Evolutionary conservation across 1,140 invertebrate species (phyloP), one percentile per base, ranked within the genome.

Genomic region (Reticulitermes speratus): DNA sequence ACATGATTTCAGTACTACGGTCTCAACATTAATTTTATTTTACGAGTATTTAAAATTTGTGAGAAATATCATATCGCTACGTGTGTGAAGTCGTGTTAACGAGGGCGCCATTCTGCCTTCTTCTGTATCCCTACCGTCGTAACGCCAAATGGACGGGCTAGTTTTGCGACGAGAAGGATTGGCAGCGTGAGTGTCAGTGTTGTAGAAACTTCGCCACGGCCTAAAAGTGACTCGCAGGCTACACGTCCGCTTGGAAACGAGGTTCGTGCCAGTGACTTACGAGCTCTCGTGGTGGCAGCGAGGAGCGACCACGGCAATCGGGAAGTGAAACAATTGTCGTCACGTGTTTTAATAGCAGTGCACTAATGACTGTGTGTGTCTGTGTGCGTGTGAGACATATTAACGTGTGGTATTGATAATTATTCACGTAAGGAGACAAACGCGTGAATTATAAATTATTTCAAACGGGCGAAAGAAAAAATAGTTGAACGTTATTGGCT

Each of bases 171-270:
- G n/a, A 30, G 59, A 65, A 65, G 19, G 65, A 75, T 30, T 75
- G 65, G n/a, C 65, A 75, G n/a, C n/a, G 65, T 9, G 25, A 75
- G 59, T 23, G 59, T 65, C 45, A 48, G 52, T 55, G 52, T 30
- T 75, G 65, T 75, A 30, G 65, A 30, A 30, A 75, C n/a, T 75
- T 75, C 65, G 65, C 65, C 7, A 75, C 65, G 65, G 14, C 65
- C n/a, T 75, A 75, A 65, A 75, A 75, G 65, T 75, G 65, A 75
- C 65, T 75, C 25, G n/a, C 65, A 75, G n/a, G 65, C 65, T 75
- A 75, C 14, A 75, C 1, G 65, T 75, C 14, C 65, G 65, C 65
- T 75, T 30, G 25, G 65, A n/a, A 25, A 55, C 11, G 52, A 55
- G 9, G 65, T 75, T n/a, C n/a, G 25, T 30, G 65, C n/a, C 65